Conservation (phyloP, 2,113 vertebrate genomes). For the Tragulus kanchil region DNA sequence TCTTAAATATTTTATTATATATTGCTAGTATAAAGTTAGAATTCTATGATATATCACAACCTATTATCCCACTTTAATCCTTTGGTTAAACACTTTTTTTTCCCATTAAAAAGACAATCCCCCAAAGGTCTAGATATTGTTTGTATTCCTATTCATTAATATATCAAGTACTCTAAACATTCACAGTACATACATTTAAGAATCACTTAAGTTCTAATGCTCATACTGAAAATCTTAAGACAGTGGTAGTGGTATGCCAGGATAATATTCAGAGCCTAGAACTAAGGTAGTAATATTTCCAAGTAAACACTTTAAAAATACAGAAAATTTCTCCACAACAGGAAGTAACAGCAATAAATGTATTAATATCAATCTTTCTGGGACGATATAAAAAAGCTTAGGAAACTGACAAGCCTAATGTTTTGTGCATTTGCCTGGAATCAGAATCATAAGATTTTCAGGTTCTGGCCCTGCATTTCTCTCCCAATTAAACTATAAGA, state of each 20-base stretch:
- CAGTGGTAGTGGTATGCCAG: neutral
- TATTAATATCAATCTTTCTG: slow-evolving; percentile 62
- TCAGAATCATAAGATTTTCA: slow-evolving; percentile 77
- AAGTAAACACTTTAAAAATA: slow-evolving; percentile 64
- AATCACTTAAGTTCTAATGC: slow-evolving; percentile 29
- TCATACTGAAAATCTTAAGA: slow-evolving; percentile 40
- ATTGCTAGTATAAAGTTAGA: slow-evolving; percentile 78
- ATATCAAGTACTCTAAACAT: slow-evolving; percentile 25
- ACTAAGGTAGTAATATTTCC: neutral
- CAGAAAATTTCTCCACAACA: slow-evolving; percentile 56
- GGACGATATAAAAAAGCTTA: slow-evolving; percentile 47
- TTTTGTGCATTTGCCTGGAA: slow-evolving; percentile 65
- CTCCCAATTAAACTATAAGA: slow-evolving; percentile 50
- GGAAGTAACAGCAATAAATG: slow-evolving; percentile 68
- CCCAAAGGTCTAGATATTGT: slow-evolving; percentile 42
- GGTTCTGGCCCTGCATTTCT: slow-evolving; percentile 40
- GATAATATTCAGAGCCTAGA: slow-evolving; percentile 31
- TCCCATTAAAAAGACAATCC: slow-evolving; percentile 63
- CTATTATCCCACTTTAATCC: slow-evolving; percentile 31
- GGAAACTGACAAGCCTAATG: slow-evolving; percentile 68
- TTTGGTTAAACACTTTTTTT: slow-evolving; percentile 54
- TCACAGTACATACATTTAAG: slow-evolving; percentile 40
- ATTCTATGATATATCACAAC: slow-evolving; percentile 74
- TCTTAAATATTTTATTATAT: slow-evolving; percentile 85
- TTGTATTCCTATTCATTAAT: slow-evolving; percentile 36